phyloP scores from a whole-genome alignment of 1,140 invertebrate genomes.

The Hyphantria cunea region DNA sequence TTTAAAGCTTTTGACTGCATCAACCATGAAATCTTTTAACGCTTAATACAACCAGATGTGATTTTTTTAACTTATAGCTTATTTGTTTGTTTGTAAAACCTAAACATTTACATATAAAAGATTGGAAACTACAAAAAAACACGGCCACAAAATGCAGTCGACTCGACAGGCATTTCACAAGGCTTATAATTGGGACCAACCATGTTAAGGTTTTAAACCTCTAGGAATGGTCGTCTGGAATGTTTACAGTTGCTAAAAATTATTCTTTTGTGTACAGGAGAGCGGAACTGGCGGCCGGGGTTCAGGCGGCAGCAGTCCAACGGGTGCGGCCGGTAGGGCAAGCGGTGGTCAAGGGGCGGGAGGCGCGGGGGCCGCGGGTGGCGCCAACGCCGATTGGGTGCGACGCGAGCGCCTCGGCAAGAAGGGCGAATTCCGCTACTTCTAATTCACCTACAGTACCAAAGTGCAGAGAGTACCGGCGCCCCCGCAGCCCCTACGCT shows the following conservation, averaged over 20 bases:
- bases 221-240: no score
- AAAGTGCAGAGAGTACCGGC: not conserved
- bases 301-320: conserved; percentile 67
- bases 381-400: conserved; percentile 86
- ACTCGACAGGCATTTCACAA: no score
- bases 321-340: conserved; percentile 59
- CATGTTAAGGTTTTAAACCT: no score
- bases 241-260: not conserved
- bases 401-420: conserved; percentile 94
- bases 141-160: no score
- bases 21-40: no score
- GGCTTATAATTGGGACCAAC: no score
- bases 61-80: no score
- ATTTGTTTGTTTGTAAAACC: no score
- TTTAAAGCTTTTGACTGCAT: no score
- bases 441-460: conserved; percentile 82
- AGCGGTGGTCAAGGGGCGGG: conserved; percentile 72
- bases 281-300: conserved; percentile 51
- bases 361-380: conserved; percentile 16
- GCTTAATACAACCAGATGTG: no score
- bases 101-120: no score
- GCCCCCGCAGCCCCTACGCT: conserved; percentile 3
- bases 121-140: no score
- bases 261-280: conserved; percentile 44
- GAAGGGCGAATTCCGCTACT: conserved; percentile 98